Conservation (phyloP, 2,797 vertebrate genomes). For the Coluber constrictor region DNA sequence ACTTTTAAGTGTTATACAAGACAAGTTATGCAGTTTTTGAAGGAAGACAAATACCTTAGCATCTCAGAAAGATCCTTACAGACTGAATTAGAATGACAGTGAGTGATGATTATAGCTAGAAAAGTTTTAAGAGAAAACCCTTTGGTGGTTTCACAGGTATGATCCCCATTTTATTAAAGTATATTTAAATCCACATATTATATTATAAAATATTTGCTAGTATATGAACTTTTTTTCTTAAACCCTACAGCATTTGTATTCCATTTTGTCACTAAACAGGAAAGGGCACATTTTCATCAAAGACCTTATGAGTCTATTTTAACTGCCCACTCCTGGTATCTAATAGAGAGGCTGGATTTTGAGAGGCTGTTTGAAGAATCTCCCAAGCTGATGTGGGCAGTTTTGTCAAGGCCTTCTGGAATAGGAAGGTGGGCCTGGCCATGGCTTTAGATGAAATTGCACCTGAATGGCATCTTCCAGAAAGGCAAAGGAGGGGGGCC, state of each 20-base stretch:
- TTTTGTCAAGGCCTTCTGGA: neutral
- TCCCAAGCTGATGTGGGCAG: neutral
- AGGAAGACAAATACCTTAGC: neutral
- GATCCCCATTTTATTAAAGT: neutral
- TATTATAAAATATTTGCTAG: neutral
- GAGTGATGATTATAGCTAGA: neutral
- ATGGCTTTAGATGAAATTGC: neutral
- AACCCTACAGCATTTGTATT: neutral
- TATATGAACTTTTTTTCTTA: neutral
- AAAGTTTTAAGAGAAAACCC: slow-evolving; percentile 2
- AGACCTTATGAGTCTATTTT: neutral
- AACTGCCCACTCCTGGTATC: neutral
- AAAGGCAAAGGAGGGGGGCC: neutral
- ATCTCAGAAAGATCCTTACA: neutral
- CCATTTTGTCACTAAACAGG: neutral
- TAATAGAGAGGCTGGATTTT: neutral
- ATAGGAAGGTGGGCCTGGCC: neutral
- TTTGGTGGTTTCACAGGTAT: neutral
- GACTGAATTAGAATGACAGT: slow-evolving; percentile 3
- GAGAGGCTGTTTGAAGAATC: neutral
- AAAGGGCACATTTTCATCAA: neutral
- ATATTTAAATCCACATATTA: slow-evolving; percentile 7
- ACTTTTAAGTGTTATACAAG: slow-evolving; percentile 4
- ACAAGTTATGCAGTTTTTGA: neutral
- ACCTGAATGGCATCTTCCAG: neutral